A percentile compares a stretch with the other conserved stretches of the same genome.
These are phyloP conservation scores for Atrichornis clamosus DNA, from an alignment of 2,113 vertebrate genomes.

Conservation along the genomic window DNA sequence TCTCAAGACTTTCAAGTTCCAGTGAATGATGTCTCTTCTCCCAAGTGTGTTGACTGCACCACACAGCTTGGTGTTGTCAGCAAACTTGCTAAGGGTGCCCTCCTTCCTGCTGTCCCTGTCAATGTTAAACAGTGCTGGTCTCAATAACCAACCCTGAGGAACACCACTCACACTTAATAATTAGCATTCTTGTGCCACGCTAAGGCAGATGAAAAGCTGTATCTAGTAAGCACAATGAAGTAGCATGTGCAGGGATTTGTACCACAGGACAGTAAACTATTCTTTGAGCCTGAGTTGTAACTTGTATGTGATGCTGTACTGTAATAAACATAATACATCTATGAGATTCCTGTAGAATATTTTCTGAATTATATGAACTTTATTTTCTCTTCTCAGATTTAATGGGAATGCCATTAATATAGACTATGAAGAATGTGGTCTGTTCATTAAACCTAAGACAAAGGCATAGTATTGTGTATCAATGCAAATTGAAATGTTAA, in stretches of 20 bases:
- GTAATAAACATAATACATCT: neutral
- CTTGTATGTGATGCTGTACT: neutral
- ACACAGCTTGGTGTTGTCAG: neutral
- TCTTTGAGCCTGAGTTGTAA: neutral
- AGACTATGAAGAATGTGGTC: neutral
- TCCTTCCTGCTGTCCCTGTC: neutral
- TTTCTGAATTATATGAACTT: neutral
- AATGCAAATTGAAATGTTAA: neutral
- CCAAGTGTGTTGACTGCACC: fast-evolving
- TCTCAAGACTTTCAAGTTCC: neutral
- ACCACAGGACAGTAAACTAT: neutral
- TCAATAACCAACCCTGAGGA: neutral
- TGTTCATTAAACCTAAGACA: neutral
- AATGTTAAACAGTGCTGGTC: no score
- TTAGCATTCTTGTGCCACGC: neutral
- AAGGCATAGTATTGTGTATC: neutral
- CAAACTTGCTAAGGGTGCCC: neutral
- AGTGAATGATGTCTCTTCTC: neutral
- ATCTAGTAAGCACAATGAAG: neutral
- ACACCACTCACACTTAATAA: no score
- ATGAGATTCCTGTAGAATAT: neutral
- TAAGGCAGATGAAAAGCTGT: neutral
- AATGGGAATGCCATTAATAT: neutral
- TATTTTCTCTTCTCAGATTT: neutral
- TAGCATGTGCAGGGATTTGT: neutral